Evolutionary conservation across 35 echinoderm and acorn worm genomes (phyloP).

Genomic region (Acanthaster planci): DNA sequence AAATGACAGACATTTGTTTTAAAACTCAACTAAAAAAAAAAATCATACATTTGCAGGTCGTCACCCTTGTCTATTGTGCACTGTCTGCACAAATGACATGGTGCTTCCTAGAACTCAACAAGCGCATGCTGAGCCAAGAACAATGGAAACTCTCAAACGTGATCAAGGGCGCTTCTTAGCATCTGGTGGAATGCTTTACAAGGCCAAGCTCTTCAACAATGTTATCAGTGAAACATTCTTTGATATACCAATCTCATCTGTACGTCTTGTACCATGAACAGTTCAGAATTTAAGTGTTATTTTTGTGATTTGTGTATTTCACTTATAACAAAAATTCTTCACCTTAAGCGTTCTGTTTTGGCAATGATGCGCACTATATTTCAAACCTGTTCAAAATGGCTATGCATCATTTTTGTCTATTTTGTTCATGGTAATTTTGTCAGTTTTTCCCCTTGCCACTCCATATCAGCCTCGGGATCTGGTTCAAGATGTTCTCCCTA

Average conservation of each 20-base stretch:
- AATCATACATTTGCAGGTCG: neutral
- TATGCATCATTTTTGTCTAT: neutral
- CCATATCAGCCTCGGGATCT: neutral
- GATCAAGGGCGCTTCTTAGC: neutral
- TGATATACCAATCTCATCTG: neutral
- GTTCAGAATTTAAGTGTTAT: neutral
- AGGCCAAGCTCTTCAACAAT: neutral
- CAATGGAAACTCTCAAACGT: neutral
- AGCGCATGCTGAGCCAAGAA: neutral
- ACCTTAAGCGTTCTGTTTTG: too few species aligned
- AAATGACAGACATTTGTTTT: neutral
- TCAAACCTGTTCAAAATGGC: too few species aligned
- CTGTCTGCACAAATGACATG: neutral
- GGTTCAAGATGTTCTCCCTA: constrained; percentile 9
- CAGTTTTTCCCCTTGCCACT: neutral
- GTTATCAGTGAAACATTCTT: neutral
- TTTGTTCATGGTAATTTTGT: neutral
- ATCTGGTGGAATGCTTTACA: neutral
- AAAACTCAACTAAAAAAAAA: too few species aligned
- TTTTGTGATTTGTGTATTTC: too few species aligned
- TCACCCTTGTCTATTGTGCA: neutral
- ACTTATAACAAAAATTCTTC: too few species aligned
- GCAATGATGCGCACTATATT: too few species aligned
- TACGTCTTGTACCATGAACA: neutral
- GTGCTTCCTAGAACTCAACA: neutral